Evolutionary conservation across 1,140 invertebrate genomes (phyloP), one percentile per base, ranked within the genome.

Genomic region (Diachasmimorpha longicaudata): DNA sequence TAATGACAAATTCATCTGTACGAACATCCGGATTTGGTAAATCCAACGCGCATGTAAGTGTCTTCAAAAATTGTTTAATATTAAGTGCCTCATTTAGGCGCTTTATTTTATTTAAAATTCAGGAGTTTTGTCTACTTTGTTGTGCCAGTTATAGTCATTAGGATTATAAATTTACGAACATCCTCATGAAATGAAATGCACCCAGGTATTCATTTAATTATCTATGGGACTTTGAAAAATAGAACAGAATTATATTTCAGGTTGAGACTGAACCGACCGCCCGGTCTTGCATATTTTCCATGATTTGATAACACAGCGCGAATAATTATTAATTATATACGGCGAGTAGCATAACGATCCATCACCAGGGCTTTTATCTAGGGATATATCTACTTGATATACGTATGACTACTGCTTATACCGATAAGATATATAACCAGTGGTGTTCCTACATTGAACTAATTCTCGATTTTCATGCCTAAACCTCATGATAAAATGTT

Each of bases 281-380:
- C n/a, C n/a, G n/a, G 5, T 14, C n/a, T 68, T 68, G 36, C 36
- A 66, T 25, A 82, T 85, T 83, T 85, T 85, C 83, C 85, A 83
- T 80, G 79, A 87, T 86, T 85, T 86, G 86, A 88, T 87, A 86
- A 87, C 83, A 83, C 77, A 80, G 73, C 77, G 78, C 85, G 83
- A 86, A 85, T 88, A 88, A 89, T 89, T 89, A 89, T 87, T 89
- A 88, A 89, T 89, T 86, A 89, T 88, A 88, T 85, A 85, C 81
- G 81, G 83, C 36, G 82, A 79, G 23, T 81, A 79, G 84, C 84
- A 84, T 87, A 88, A 85, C 86, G 85, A 88, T 88, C 86, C 86
- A 86, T 86, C 83, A 83, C 81, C 86, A 25, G 21, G 6, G 31
- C 84, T 86, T 86, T 88, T 88, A 88, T 87, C 86, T 87, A 77